Evolutionary conservation across 2,113 vertebrate genomes (phyloP).

Genomic region (Megaleporinus macrocephalus): DNA sequence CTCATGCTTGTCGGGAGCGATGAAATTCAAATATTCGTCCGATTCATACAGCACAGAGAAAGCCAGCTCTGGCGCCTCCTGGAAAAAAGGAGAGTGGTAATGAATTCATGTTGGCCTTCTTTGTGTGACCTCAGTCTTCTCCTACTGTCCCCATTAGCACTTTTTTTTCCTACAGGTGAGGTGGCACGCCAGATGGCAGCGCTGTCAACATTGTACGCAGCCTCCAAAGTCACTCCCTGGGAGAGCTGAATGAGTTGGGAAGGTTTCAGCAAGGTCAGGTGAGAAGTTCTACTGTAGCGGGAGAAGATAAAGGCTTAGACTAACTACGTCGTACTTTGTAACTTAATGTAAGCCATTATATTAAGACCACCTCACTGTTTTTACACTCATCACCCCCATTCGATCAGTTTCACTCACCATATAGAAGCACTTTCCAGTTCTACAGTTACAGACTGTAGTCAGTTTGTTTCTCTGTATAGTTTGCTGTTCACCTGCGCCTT

Average conservation of each 20-base stretch:
- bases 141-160: slow-evolving; percentile 20
- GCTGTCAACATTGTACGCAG: slow-evolving; percentile 14
- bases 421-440: too few species aligned
- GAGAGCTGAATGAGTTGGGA: background rate
- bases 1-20: slow-evolving; percentile 97
- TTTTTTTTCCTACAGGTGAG: slow-evolving; percentile 14
- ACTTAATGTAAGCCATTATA: too few species aligned
- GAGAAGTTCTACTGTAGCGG: background rate
- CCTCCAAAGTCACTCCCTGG: slow-evolving; percentile 3
- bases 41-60: slow-evolving; percentile 98
- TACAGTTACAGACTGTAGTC: too few species aligned
- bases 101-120: slow-evolving; percentile 9
- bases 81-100: slow-evolving; percentile 38
- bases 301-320: background rate
- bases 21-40: slow-evolving; percentile 96
- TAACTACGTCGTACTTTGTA: background rate
- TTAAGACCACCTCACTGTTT: too few species aligned
- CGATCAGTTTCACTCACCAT: too few species aligned
- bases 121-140: slow-evolving; percentile 5
- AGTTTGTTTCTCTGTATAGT: too few species aligned
- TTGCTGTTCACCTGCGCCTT: too few species aligned
- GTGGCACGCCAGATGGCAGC: slow-evolving; percentile 42
- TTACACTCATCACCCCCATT: too few species aligned
- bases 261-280: background rate
- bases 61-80: slow-evolving; percentile 96